Percentiles rank a stretch among this genome's conserved stretches.
Evolutionary conservation across 2,888 invertebrate genomes (phyloP).

Genomic region (Drosophila dives): DNA sequence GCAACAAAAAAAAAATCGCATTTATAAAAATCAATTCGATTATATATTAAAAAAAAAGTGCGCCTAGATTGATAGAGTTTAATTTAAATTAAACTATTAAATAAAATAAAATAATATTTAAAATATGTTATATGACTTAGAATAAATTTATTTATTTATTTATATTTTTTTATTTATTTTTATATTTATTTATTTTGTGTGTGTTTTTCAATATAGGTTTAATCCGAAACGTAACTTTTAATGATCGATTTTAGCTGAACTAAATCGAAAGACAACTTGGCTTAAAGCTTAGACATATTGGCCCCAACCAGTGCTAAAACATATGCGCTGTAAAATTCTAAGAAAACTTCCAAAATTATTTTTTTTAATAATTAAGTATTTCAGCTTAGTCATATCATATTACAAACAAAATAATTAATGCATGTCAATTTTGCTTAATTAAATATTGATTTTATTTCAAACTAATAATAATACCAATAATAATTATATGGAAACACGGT

Average conservation of each 20-base stretch:
- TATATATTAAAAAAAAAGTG: background rate
- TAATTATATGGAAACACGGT: background rate
- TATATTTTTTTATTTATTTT: background rate
- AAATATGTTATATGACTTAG: no score
- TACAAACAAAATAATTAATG: background rate
- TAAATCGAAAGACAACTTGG: background rate
- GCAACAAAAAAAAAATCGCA: background rate
- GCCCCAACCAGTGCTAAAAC: background rate
- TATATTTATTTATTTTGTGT: background rate
- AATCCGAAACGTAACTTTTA: background rate
- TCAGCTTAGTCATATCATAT: background rate
- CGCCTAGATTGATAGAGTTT: background rate
- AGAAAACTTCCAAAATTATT: background rate
- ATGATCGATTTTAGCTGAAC: background rate
- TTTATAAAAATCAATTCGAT: conserved; percentile 13
- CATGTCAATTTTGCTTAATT: background rate
- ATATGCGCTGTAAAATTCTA: background rate
- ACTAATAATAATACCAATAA: background rate
- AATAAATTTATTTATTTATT: background rate
- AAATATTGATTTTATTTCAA: background rate
- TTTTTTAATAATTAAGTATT: no score
- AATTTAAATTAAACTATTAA: background rate
- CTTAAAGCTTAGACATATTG: background rate
- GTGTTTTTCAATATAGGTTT: background rate
- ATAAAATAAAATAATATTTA: no score